Base-by-base conservation (phyloP, 2,113 vertebrate species). In the Perca flavescens region DNA sequence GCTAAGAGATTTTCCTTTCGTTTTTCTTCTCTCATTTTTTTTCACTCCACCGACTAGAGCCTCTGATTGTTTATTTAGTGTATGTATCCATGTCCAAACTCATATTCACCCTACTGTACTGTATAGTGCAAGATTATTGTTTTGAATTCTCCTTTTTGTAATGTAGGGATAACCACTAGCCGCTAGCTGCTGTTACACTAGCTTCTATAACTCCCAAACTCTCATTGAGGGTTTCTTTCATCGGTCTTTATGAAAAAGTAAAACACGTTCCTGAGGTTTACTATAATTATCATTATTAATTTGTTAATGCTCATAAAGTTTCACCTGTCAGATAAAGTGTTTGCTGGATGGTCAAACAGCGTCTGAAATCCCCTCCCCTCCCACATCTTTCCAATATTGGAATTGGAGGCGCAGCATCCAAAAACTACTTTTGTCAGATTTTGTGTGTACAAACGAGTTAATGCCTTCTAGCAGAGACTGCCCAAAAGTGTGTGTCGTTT, bases 1-100 rank as follows among this genome's bases (percentile, higher is more conserved):
- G 40, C 31, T 61, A 43, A 47, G 28, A 65, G 6, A 64, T 74
- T 79, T 74, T 79, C 62, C 57, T 63, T 54, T 74, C 22, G 0
- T 52, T 76, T 79, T 70, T 77, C 0, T 50, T 9, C 31, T 5
- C 34, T 43, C 5, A 5, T 43, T 31, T 28, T 86, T 77, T 86
- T 77, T 63, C 31, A 36, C 21, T 70, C n/a, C 46, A 22, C 66
- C 10, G 22, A 69, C 76, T 40, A 31, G 50, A 84, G 22, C 62
- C 31, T 10, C 69, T 63, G 57, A 74, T 72, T 79, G 65, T 53
- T 74, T 70, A 62, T 72, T 70, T 52, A 25, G 13, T 47, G 36
- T 50, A 28, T 52, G 13, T 15, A 8, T 34, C 74, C 31, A 3
- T 47, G 61, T 74, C 36, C 47, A 70, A 40, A 70, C 54, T 61